Percentiles rank a stretch among this genome's conserved stretches.
Evolutionary conservation across 2,888 invertebrate species (phyloP).

Genomic region (Sipha maydis): DNA sequence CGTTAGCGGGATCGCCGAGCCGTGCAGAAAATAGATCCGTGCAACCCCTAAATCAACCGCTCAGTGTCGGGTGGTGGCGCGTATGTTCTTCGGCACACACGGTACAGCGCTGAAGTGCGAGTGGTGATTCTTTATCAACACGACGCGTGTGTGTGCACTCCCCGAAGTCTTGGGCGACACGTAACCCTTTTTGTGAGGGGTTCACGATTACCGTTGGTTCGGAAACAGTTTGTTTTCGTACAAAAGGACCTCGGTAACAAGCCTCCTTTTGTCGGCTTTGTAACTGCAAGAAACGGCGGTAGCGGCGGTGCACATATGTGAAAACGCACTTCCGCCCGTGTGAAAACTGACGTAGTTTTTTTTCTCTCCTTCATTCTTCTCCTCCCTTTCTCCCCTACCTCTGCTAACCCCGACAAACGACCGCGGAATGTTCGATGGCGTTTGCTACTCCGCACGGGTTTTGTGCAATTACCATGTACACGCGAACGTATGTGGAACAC

Average conservation of each 20-base stretch:
- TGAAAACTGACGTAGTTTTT: conserved; percentile 27
- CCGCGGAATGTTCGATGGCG: conserved; percentile 1
- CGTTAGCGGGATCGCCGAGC: conserved; percentile 51
- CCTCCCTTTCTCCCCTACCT: not conserved
- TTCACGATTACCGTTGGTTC: conserved; percentile 57
- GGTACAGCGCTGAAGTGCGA: not conserved
- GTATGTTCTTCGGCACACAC: too few relatives aligned
- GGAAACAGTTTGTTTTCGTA: conserved; percentile 60
- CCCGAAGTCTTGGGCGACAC: conserved; percentile 54
- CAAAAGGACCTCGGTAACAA: conserved; percentile 53
- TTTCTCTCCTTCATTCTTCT: not conserved
- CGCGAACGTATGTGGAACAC: not conserved
- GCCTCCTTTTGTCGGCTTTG: conserved; percentile 57
- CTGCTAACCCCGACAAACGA: not conserved
- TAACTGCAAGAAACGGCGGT: not conserved
- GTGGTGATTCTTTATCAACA: conserved; percentile 33
- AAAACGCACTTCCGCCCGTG: conserved; percentile 27
- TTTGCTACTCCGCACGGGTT: conserved; percentile 21
- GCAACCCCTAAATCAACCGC: conserved; percentile 48
- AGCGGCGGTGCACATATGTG: not conserved
- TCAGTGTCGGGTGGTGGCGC: too few relatives aligned
- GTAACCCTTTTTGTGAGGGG: conserved; percentile 58
- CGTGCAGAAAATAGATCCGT: conserved; percentile 32
- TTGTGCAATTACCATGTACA: conserved; percentile 21
- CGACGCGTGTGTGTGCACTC: not conserved